Evolutionary conservation across 2,797 vertebrate genomes (phyloP).

Genomic region (Valencia hispanica): DNA sequence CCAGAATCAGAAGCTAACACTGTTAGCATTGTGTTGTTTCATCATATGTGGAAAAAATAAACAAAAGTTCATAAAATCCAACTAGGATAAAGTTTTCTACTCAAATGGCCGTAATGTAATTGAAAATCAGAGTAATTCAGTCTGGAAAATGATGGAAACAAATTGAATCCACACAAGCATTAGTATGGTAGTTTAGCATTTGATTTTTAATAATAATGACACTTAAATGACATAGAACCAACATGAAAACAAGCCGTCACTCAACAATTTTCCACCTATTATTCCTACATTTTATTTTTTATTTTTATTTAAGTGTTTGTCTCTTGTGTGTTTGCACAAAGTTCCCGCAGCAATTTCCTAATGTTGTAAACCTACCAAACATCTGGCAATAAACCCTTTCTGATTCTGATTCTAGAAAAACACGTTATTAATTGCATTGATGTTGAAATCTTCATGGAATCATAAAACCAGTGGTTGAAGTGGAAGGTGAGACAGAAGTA

Average conservation of each 20-base stretch:
- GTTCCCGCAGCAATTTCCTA: too few species aligned
- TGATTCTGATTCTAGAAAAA: too few species aligned
- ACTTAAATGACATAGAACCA: background rate
- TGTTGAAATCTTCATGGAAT: background rate
- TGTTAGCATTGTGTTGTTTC: background rate
- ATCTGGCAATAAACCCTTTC: too few species aligned
- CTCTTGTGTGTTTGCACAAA: too few species aligned
- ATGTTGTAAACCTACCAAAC: too few species aligned
- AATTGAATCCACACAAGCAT: too few species aligned
- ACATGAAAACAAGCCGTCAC: too few species aligned
- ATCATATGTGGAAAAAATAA: background rate
- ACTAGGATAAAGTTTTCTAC: background rate
- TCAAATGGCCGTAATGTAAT: background rate
- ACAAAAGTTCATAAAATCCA: background rate
- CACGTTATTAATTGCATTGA: background rate
- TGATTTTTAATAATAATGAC: background rate
- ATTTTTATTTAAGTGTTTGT: too few species aligned
- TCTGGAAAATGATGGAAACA: background rate
- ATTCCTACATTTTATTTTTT: too few species aligned
- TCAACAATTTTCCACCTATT: too few species aligned
- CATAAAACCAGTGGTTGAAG: background rate
- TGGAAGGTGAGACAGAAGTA: too few species aligned
- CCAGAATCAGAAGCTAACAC: background rate
- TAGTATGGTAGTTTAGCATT: too few species aligned
- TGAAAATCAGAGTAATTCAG: background rate